Evolutionary conservation across 2,797 vertebrate genomes (phyloP), one percentile per base, ranked within the genome.

Genomic region (Benthosema pterotum): DNA sequence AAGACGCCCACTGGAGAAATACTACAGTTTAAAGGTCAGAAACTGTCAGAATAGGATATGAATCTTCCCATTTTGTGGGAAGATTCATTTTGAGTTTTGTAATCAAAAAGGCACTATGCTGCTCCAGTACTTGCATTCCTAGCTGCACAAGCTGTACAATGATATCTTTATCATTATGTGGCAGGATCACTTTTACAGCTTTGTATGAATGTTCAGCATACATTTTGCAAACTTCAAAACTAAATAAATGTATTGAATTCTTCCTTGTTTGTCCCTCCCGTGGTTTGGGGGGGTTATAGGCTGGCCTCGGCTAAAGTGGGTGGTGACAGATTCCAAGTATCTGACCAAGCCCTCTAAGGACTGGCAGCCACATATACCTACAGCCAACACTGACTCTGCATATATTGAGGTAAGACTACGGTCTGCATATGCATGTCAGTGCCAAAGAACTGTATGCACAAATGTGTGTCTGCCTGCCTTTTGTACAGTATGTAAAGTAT

Each of bases 1-100:
- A 99, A 99, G 90, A 98, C 97, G 2, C 96, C 96, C 60, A 95
- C 95, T 0, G 97, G 97, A 52, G 97, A 99, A 90, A 99, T 99
- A 15, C 87, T 98, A 74, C 96, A 97, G 80, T 99, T 96, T 72
- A 99, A 99, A 96, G 97, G 97, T 97, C 55, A 79, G 77, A 9
- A 52, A 25, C n/a, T 42, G 50, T 52, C 17, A 13, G n/a, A n/a
- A 15, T 2, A 50, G 17, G 12, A 50, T 15, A 38, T 38, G 25
- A 28, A 28, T 32, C 28, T 32, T 32, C 28, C 5, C 5, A 32
- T n/a, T n/a, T n/a, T n/a, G n/a, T n/a, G n/a, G 7, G 28, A 7
- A 5, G 28, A 32, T 32, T 32, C 5, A 32, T 32, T 32, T 32
- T 32, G 28, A 32, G 5, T 6, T 32, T 6, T 1, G 28, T 32